phyloP scores from a whole-genome alignment of 1,140 invertebrate genomes.

The Centruroides vittatus region DNA sequence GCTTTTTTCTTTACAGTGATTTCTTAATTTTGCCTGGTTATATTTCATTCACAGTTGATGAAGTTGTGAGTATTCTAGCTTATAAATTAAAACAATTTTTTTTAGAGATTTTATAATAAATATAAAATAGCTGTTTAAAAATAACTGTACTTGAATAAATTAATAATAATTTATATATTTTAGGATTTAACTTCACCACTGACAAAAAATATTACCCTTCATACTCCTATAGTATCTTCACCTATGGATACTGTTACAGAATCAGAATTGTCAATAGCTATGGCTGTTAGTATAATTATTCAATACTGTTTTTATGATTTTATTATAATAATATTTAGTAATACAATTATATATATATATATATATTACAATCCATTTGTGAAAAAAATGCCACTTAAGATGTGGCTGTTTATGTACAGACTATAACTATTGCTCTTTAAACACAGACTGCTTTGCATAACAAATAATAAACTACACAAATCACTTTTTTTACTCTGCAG shows the following conservation, averaged over 20 bases:
- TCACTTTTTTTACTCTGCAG: no score
- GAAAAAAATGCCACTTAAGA: neutral
- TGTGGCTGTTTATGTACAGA: neutral
- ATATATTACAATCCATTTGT: neutral
- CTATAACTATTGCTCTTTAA: neutral
- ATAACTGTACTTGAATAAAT: neutral
- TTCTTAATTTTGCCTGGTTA: constrained; percentile 95
- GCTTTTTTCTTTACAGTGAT: constrained; percentile 47
- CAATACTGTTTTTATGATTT: neutral
- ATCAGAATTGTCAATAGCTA: constrained; percentile 98
- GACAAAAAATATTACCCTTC: constrained; percentile 78
- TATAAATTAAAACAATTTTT: neutral
- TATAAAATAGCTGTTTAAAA: no score
- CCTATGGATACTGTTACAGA: constrained; percentile 99
- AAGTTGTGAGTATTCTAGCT: constrained; percentile 48
- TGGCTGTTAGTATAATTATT: constrained; percentile 59
- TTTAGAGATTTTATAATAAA: no score
- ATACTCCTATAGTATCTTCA: constrained; percentile 88
- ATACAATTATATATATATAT: neutral
- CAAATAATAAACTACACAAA: no score
- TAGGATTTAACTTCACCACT: constrained; percentile 69
- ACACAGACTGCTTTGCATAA: no score
- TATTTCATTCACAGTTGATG: constrained; percentile 86
- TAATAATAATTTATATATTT: constrained; percentile 16
- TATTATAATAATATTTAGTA: neutral